These are phyloP conservation scores for Ammodytes dubius DNA, from an alignment of 2,113 vertebrate species.

Conservation along the genomic window DNA sequence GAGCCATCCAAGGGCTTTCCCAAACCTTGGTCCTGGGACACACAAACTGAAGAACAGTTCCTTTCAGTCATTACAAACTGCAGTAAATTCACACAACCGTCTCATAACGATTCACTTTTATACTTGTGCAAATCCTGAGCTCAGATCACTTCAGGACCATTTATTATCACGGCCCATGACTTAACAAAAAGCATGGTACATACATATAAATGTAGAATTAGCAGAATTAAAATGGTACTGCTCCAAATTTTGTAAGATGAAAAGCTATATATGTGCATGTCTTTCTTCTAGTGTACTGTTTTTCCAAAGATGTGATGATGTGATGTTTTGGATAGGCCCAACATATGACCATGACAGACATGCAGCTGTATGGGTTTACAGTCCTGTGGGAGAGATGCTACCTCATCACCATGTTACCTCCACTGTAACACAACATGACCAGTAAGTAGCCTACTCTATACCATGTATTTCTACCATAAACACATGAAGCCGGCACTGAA, in stretches of 20 bases:
- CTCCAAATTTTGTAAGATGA: too few species aligned
- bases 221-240: background rate
- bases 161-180: background rate
- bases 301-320: slow-evolving; percentile 1
- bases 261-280: too few species aligned
- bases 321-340: slow-evolving; percentile 20
- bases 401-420: slow-evolving; percentile 37
- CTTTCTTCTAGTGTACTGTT: background rate
- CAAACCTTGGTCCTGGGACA: background rate
- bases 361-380: slow-evolving; percentile 19
- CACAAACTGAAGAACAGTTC: background rate
- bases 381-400: slow-evolving; percentile 37
- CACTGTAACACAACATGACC: slow-evolving; percentile 67
- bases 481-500: background rate
- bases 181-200: background rate
- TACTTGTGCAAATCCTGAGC: background rate
- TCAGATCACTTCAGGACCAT: background rate
- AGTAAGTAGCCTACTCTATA: slow-evolving; percentile 38
- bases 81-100: too few species aligned
- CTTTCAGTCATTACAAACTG: background rate
- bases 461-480: background rate
- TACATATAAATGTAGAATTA: background rate
- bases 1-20: background rate
- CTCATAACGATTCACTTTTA: too few species aligned
- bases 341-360: slow-evolving; percentile 20